phyloP scores from a whole-genome alignment of 2,113 vertebrate species.

The Oceanites oceanicus region DNA sequence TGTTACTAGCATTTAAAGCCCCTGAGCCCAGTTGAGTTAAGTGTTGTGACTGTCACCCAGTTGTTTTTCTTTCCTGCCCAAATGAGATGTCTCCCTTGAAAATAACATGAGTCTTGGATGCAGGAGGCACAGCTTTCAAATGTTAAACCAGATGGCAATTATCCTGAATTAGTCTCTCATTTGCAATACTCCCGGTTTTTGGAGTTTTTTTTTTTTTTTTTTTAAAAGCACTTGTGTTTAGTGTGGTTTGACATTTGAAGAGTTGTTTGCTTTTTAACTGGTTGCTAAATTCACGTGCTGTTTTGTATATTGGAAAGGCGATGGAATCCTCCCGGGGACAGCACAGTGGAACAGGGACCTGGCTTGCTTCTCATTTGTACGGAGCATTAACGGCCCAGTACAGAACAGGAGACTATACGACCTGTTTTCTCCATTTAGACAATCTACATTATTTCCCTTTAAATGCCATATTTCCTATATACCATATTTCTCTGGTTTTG shows the following conservation, averaged over 20 bases:
- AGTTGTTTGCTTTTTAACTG: not conserved
- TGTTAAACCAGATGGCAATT: slow-evolving; percentile 30
- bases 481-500: not conserved
- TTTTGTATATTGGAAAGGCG: rapidly evolving
- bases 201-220: no score
- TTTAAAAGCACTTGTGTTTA: not conserved
- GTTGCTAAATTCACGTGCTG: rapidly evolving
- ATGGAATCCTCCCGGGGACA: not conserved
- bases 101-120: not conserved
- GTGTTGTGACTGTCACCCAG: not conserved
- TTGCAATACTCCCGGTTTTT: not conserved
- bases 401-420: not conserved
- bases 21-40: not conserved
- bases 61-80: not conserved
- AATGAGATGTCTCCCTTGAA: slow-evolving; percentile 17
- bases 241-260: not conserved
- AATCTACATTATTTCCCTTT: not conserved
- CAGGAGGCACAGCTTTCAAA: slow-evolving; percentile 16
- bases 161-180: not conserved
- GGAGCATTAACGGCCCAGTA: not conserved
- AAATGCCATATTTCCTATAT: not conserved
- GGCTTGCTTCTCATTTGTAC: not conserved
- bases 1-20: not conserved
- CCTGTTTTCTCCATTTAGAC: not conserved
- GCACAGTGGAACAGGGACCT: not conserved